Conservation (phyloP, 2,888 invertebrate species). For the Macrophya annulata region DNA sequence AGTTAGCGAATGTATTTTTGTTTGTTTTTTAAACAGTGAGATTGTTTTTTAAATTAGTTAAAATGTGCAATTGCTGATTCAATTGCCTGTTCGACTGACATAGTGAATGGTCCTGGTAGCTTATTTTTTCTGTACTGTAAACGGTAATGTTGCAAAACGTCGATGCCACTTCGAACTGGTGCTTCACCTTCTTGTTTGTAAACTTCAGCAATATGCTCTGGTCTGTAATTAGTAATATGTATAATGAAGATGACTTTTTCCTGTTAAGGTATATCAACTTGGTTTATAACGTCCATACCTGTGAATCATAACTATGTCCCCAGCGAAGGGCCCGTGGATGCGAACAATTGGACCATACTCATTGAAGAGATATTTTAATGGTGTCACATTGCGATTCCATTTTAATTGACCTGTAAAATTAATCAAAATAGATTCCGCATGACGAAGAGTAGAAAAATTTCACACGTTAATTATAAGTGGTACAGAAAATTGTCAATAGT, state of each 20-base stretch:
- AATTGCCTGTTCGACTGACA: conserved; percentile 77
- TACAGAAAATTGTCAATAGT: not conserved
- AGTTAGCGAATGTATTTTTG: not conserved
- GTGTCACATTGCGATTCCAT: conserved; percentile 79
- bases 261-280: not conserved
- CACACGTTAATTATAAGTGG: not conserved
- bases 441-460: not conserved
- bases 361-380: conserved; percentile 80
- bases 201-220: conserved; percentile 85
- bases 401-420: conserved; percentile 77
- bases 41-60: conserved; percentile 19
- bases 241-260: not conserved
- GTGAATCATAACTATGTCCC: conserved; percentile 83
- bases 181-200: conserved; percentile 83
- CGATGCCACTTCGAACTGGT: conserved; percentile 84
- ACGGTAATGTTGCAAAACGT: conserved; percentile 85
- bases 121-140: conserved; percentile 81
- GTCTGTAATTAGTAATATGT: conserved; percentile 74
- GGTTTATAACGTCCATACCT: conserved; percentile 61
- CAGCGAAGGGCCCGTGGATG: conserved; percentile 84
- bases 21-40: conserved; percentile 28
- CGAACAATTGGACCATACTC: conserved; percentile 86
- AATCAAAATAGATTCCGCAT: not conserved
- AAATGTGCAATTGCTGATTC: not conserved
- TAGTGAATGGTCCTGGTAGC: conserved; percentile 82